Evolutionary conservation across 64 coral and sea anemone species (phyloP), one percentile per base, ranked within the genome.

Genomic region (Porites lutea): DNA sequence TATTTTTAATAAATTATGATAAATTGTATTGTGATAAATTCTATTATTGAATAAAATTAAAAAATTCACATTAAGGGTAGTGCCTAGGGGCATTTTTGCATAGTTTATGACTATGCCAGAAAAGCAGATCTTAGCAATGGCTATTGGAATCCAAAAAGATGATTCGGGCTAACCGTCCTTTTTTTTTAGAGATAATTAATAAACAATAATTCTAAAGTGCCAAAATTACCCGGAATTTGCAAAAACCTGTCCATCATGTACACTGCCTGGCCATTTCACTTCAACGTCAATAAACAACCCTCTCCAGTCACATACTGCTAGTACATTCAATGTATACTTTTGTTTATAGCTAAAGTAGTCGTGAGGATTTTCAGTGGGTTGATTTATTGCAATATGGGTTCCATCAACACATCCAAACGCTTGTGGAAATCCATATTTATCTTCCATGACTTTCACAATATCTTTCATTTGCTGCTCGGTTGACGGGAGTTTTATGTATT

Each of bases 401-500:
- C 75, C 75, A 78, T 78, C 75, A 48, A 78, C 75, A 48, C 75
- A 78, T 16, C 75, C 75, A 78, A 78, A 78, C 15, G 37, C 75
- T 52, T 78, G 75, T 78, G 75, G 54, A 82, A 58, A 58, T 53
- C 79, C 79, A 82, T 82, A 58, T 82, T 61, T 53, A 49, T 53
- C 53, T 82, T 82, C 79, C 45, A 82, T 53, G 6, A 6, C 47
- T 82, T 53, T 47, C 23, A 89, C 72, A 59, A 78, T n/a, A 11
- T 78, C 73, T 52, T 59, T 44, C 49, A 81, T 90, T 79, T 90
- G 74, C 45, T 78, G 61, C 59, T 59, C 59, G 23, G 76, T 90
- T 60, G 52, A 68, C 18, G 88, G 88, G 7, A 90, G 62, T 82
- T 90, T 90, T 49, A 90, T 90, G 77, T 90, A 90, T 69, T 78